phyloP scores from a whole-genome alignment of 64 coral and sea anemone species.

The Dendrophyllia cribrosa region DNA sequence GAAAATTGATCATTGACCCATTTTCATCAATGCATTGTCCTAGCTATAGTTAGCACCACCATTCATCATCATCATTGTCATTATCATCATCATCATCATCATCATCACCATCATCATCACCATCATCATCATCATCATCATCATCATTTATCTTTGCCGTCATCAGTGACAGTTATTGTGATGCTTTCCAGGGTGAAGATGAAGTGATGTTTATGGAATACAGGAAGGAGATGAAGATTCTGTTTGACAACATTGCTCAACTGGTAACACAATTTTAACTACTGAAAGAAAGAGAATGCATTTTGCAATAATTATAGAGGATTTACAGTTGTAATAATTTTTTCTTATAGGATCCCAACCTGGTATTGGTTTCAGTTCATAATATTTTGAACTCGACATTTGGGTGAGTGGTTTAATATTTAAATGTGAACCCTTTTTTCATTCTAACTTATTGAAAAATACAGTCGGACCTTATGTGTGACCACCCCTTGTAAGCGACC shows the following conservation, averaged over 20 bases:
- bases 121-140: background rate
- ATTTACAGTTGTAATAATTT: background rate
- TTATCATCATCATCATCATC: background rate
- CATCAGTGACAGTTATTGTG: background rate
- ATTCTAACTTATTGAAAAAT: too few species aligned
- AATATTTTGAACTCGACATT: slow-evolving; percentile 40
- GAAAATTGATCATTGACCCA: too few species aligned
- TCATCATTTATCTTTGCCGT: too few species aligned
- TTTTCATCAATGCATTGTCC: too few species aligned
- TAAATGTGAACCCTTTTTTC: too few species aligned
- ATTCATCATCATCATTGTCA: background rate
- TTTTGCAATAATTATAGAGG: background rate
- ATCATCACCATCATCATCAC: background rate
- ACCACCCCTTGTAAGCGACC: too few species aligned
- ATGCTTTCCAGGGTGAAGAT: slow-evolving; percentile 83
- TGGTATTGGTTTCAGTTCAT: slow-evolving; percentile 50
- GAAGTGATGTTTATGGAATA: slow-evolving; percentile 99
- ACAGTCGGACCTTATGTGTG: too few species aligned
- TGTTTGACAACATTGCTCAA: slow-evolving; percentile 98
- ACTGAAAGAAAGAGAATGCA: too few species aligned
- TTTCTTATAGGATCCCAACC: slow-evolving; percentile 37
- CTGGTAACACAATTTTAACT: slow-evolving; percentile 60
- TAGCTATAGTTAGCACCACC: too few species aligned
- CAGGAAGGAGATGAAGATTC: slow-evolving; percentile 94
- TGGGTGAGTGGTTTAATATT: slow-evolving; percentile 13